A percentile compares a stretch with the other conserved stretches of the same genome.
Conservation (phyloP, 2,113 vertebrate species). For the Tetrao urogallus region DNA sequence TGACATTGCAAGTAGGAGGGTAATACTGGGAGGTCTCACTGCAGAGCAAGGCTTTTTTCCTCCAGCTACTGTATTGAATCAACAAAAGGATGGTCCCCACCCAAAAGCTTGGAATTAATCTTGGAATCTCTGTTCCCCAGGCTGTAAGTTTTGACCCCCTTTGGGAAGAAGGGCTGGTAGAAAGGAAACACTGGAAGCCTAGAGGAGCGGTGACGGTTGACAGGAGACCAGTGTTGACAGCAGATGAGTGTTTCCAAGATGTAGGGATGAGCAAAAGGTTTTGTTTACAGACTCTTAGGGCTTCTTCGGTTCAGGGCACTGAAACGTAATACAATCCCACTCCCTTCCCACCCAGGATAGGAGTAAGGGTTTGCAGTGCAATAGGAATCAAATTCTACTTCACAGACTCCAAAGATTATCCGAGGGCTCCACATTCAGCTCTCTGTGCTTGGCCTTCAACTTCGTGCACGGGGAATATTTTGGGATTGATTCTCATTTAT, state of each 20-base stretch:
- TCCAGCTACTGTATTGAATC: rapidly evolving
- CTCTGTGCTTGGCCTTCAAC: neutral
- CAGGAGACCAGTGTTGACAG: constrained; percentile 2
- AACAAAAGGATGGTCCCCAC: rapidly evolving
- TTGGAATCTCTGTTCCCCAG: neutral
- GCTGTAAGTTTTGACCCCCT: neutral
- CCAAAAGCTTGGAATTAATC: neutral
- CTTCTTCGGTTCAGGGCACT: neutral
- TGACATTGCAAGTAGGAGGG: neutral
- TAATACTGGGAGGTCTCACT: neutral
- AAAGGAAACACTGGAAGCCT: neutral
- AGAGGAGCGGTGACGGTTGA: neutral
- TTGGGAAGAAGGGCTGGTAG: neutral
- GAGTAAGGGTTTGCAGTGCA: neutral
- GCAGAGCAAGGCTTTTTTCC: neutral
- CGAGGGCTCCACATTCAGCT: neutral
- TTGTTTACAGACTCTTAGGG: neutral
- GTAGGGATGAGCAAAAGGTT: neutral
- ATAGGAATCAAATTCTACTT: neutral
- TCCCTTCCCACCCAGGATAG: neutral
- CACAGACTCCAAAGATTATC: neutral
- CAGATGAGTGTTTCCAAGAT: neutral
- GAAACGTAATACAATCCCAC: neutral
- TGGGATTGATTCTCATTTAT: neutral
- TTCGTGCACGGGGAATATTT: rapidly evolving